A percentile compares a stretch with the other conserved stretches of the same genome.
Conservation (phyloP, 2,888 invertebrate genomes). For the Pristionchus maxplancki region DNA sequence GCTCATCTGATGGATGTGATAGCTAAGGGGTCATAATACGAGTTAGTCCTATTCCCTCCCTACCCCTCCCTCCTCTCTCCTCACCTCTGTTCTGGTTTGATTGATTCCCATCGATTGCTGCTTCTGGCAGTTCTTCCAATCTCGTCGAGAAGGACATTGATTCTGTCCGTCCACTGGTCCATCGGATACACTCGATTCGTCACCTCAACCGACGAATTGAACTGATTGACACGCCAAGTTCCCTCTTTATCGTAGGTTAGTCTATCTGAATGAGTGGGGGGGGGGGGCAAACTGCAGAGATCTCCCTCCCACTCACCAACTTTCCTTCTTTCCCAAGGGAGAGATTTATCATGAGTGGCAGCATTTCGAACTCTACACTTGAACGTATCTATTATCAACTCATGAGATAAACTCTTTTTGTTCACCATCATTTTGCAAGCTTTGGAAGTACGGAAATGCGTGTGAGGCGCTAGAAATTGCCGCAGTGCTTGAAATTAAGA, state of each 20-base stretch:
- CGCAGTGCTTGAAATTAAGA: no score
- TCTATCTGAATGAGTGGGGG: no score
- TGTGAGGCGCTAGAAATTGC: background rate
- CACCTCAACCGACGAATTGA: constrained; percentile 55
- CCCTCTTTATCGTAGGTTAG: no score
- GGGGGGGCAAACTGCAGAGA: background rate
- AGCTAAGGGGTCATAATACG: background rate
- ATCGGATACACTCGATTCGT: constrained; percentile 66
- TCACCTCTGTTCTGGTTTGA: constrained; percentile 72
- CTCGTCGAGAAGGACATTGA: constrained; percentile 74
- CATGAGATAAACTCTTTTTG: background rate
- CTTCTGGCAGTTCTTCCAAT: constrained; percentile 74
- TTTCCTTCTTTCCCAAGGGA: background rate
- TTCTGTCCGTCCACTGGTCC: constrained; percentile 72
- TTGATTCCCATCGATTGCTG: constrained; percentile 66
- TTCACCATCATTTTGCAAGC: no score
- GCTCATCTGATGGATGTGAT: background rate
- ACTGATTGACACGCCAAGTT: no score
- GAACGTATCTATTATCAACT: background rate
- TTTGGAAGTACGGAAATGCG: no score
- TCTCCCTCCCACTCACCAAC: background rate
- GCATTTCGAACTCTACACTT: background rate
- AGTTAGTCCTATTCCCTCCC: background rate
- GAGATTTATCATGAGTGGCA: background rate
- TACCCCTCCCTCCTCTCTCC: background rate